Conservation (phyloP, 2,888 invertebrate genomes). For the Drosophila hamatofila region DNA sequence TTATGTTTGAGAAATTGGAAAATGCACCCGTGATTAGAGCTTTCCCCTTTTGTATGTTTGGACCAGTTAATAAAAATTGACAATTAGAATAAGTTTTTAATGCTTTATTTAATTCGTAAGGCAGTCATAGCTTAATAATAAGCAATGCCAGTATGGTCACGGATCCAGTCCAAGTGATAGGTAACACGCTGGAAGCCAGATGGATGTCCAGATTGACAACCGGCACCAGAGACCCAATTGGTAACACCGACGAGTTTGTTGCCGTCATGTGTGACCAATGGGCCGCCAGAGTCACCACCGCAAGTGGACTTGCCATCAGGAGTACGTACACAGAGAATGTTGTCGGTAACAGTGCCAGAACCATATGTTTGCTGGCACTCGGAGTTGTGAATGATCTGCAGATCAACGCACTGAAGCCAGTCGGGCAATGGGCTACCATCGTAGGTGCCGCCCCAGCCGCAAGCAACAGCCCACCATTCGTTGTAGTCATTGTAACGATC, state of each 20-base stretch:
- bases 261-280: constrained; percentile 64
- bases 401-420: constrained; percentile 81
- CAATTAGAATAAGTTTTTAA: not conserved
- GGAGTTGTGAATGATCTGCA: constrained; percentile 79
- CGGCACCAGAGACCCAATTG: constrained; percentile 47
- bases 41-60: too few relatives aligned
- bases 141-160: constrained; percentile 62
- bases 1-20: too few relatives aligned
- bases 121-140: constrained; percentile 47
- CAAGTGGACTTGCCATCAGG: constrained; percentile 66
- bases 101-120: not conserved
- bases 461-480: constrained; percentile 55
- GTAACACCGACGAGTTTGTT: constrained; percentile 70
- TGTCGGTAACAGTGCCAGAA: constrained; percentile 15
- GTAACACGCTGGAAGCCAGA: constrained; percentile 72
- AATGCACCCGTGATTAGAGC: too few relatives aligned
- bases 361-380: constrained; percentile 67
- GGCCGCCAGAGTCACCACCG: constrained; percentile 81
- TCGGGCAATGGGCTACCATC: constrained; percentile 58
- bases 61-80: too few relatives aligned
- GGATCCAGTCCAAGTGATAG: constrained; percentile 72
- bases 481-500: constrained; percentile 54
- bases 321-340: constrained; percentile 69
- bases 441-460: constrained; percentile 76
- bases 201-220: constrained; percentile 67